Percentiles rank a stretch among this genome's conserved stretches.
Evolutionary conservation across 1,140 invertebrate genomes (phyloP).

Genomic region (Ladona fulva): DNA sequence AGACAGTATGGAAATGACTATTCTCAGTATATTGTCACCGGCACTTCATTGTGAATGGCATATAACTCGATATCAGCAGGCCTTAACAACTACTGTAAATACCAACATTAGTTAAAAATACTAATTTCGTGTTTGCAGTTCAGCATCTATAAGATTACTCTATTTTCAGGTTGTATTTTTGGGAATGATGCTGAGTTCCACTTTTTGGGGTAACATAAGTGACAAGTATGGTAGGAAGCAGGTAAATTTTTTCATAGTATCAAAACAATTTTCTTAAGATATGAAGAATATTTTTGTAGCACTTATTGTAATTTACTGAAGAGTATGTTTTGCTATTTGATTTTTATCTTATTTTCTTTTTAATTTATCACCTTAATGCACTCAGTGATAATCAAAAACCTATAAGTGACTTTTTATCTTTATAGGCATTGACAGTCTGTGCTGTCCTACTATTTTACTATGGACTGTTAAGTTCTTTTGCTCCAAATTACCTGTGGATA

Average conservation of each 20-base stretch:
- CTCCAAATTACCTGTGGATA: slow-evolving; percentile 86
- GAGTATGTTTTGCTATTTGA: too few species aligned
- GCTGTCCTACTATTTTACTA: slow-evolving; percentile 84
- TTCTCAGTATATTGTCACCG: slow-evolving; percentile 85
- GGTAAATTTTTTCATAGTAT: slow-evolving; percentile 40
- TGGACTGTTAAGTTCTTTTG: slow-evolving; percentile 80
- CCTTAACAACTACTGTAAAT: slow-evolving; percentile 60
- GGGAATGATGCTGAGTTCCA: slow-evolving; percentile 95
- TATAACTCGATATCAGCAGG: slow-evolving; percentile 70
- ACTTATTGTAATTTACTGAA: slow-evolving; percentile 15
- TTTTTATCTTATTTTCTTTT: too few species aligned
- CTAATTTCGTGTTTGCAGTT: slow-evolving; percentile 20
- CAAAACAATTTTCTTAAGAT: not conserved
- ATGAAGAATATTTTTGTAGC: slow-evolving; percentile 11
- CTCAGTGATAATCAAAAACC: too few species aligned
- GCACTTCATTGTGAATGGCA: slow-evolving; percentile 91
- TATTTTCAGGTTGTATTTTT: slow-evolving; percentile 74
- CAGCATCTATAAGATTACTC: slow-evolving; percentile 16
- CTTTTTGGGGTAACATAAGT: slow-evolving; percentile 91
- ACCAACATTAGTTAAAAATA: slow-evolving; percentile 20
- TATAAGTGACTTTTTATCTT: slow-evolving; percentile 18
- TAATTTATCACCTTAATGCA: too few species aligned
- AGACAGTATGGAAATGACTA: slow-evolving; percentile 98
- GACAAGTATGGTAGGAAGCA: slow-evolving; percentile 87
- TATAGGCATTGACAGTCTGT: slow-evolving; percentile 75